Conservation (phyloP, 2,888 invertebrate species). For the Caenorhabditis becei region DNA sequence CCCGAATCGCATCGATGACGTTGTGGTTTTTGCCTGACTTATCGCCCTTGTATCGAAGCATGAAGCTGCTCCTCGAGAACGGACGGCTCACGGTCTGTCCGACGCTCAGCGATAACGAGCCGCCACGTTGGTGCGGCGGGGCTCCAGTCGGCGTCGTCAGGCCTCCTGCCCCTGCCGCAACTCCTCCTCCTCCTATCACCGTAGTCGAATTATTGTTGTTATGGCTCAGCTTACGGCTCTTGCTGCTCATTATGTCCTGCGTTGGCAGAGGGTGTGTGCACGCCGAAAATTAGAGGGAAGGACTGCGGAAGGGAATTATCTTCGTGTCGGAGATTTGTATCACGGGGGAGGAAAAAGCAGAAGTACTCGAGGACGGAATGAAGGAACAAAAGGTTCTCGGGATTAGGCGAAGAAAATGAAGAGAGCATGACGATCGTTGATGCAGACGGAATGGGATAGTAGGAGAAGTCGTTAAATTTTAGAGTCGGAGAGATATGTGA, state of each 20-base stretch:
- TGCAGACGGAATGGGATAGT: background rate
- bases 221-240: constrained; percentile 54
- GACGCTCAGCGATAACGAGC: constrained; percentile 51
- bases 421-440: background rate
- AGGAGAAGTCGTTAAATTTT: background rate
- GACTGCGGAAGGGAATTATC: background rate
- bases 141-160: constrained; percentile 27
- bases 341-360: background rate
- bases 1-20: constrained; percentile 52
- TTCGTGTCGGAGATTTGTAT: background rate
- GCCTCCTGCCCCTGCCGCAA: constrained; percentile 22
- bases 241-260: constrained; percentile 53
- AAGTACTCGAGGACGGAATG: background rate
- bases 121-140: constrained; percentile 46
- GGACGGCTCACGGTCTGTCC: constrained; percentile 47
- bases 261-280: background rate
- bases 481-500: background rate
- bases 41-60: constrained; percentile 54
- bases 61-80: constrained; percentile 56
- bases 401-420: background rate
- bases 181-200: constrained; percentile 42
- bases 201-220: constrained; percentile 36
- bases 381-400: background rate
- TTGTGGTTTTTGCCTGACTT: constrained; percentile 49
- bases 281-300: constrained; percentile 14